phyloP scores from a whole-genome alignment of 2,888 invertebrate species.

The Mesochorus sp. region DNA sequence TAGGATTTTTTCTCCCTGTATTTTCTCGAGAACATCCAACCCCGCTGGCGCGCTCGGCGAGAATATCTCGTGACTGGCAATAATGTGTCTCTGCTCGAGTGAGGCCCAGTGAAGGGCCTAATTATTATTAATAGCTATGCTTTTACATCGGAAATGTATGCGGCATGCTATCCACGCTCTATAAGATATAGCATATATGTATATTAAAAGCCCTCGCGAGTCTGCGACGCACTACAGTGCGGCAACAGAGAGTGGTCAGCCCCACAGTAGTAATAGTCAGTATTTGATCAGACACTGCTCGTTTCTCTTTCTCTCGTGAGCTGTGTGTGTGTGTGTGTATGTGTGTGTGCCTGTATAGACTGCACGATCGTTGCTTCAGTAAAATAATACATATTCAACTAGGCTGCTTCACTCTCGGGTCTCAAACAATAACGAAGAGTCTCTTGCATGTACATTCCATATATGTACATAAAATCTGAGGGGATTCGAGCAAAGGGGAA shows the following conservation, averaged over 20 bases:
- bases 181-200: not conserved
- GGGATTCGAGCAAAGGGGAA: conserved; percentile 16
- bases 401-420: conserved; percentile 31
- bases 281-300: conserved; percentile 45
- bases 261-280: conserved; percentile 41
- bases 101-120: conserved; percentile 46
- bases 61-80: conserved; percentile 49
- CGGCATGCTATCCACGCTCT: conserved; percentile 48
- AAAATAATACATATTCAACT: conserved; percentile 57
- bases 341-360: too few species aligned
- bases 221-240: not conserved
- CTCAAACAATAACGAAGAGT: conserved; percentile 31
- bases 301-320: not conserved
- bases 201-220: not conserved
- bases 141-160: conserved; percentile 50
- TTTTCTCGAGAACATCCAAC: conserved; percentile 4
- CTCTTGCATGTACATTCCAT: not conserved
- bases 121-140: conserved; percentile 60
- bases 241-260: conserved; percentile 3
- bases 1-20: not conserved
- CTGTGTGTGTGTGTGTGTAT: conserved; percentile 10
- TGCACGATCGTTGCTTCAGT: conserved; percentile 14
- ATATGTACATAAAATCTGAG: not conserved
- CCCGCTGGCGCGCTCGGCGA: not conserved
- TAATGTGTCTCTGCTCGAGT: conserved; percentile 56